Evolutionary conservation across 2,888 invertebrate genomes (phyloP), one percentile per base, ranked within the genome.

Genomic region (Colletes collaris): DNA sequence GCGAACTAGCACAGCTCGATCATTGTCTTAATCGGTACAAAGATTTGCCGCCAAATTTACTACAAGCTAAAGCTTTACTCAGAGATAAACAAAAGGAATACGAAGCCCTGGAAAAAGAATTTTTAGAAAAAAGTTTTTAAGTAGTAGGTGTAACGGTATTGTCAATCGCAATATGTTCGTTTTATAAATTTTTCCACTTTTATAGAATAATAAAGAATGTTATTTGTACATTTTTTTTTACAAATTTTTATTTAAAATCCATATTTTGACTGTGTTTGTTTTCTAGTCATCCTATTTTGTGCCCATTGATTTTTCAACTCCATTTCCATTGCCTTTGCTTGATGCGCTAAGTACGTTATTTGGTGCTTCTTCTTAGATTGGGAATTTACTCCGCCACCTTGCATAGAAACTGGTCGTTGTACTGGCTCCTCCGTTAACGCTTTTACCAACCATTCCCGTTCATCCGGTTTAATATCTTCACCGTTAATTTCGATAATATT

Each of bases 241-340:
- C 46, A 67, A 49, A 49, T 49, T n/a, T 49, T 95, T 35, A 53
- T 37, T 93, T 95, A 98, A 94, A 99, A 99, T 59, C 99, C 98
- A 94, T 99, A 99, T 95, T 99, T 99, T 50, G 97, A 96, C 92
- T 98, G 97, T n/a, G 98, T 97, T 93, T 97, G 97, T 90, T 97
- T 95, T 87, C 96, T 96, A 3, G 96, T 96, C 94, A 96, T 95
- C 89, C 97, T 95, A 92, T 97, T 98, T 86, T 96, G 95, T 6
- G 99, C 96, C 99, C 99, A 99, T 93, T 97, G 97, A 91, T 98
- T 98, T 92, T 98, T 97, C 66, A 99, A 93, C 90, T 98, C 98
- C 77, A 97, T 95, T 93, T 99, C 99, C 93, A 98, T 97, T 79
- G 98, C 98, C 93, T 99, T 98, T 3, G 99, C 99, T 95, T 98